A percentile compares a stretch with the other conserved stretches of the same genome.
phyloP scores from a whole-genome alignment of 2,797 vertebrate species.

The Syngnathus rostellatus region DNA sequence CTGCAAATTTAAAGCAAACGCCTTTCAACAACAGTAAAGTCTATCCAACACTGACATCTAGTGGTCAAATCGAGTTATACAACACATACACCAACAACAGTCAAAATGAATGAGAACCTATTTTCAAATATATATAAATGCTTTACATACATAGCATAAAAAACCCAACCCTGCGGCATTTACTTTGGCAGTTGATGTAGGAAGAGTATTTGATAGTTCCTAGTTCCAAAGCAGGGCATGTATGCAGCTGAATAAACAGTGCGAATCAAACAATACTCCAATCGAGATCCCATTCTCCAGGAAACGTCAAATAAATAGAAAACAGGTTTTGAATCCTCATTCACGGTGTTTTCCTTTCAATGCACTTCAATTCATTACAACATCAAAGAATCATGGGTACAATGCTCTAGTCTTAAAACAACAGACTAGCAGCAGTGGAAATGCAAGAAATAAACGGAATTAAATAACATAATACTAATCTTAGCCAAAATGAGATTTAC shows the following conservation, averaged over 20 bases:
- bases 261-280: not conserved
- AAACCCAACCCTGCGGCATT: too few relatives aligned
- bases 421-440: not conserved
- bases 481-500: too few relatives aligned
- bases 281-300: not conserved
- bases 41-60: constrained; percentile 34
- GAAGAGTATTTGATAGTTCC: too few relatives aligned
- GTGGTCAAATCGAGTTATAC: constrained; percentile 16
- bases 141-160: too few relatives aligned
- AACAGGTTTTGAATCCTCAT: not conserved
- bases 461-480: not conserved
- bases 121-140: not conserved
- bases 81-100: not conserved
- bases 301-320: not conserved
- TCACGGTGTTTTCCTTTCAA: not conserved
- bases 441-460: not conserved
- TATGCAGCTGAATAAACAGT: not conserved
- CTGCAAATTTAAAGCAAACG: not conserved
- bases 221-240: too few relatives aligned
- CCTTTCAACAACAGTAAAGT: not conserved
- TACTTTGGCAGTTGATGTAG: too few relatives aligned
- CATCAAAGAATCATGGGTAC: too few relatives aligned
- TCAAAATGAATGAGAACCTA: not conserved
- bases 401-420: not conserved
- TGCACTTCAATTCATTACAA: too few relatives aligned